Evolutionary conservation across 2,113 vertebrate species (phyloP).

Genomic region (Gadus macrocephalus): DNA sequence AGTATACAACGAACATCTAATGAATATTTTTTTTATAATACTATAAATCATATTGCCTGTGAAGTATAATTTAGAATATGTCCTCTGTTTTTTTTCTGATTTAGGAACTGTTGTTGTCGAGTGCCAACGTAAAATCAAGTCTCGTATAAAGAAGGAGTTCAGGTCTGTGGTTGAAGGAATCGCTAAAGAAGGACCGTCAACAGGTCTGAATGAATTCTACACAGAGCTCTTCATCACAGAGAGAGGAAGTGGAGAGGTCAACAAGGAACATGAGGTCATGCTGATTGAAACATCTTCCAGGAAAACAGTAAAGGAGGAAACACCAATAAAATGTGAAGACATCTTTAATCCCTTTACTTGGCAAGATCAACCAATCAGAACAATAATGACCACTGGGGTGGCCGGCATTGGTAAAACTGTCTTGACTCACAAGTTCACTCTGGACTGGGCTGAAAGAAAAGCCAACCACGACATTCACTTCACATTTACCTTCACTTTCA

Average conservation of each 20-base stretch:
- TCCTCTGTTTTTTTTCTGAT: too few species aligned
- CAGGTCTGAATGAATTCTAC: slow-evolving; percentile 2
- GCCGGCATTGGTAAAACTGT: too few species aligned
- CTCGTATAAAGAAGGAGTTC: not conserved
- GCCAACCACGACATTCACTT: too few species aligned
- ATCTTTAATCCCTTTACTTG: not conserved
- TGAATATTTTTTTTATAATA: too few species aligned
- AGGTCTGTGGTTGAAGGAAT: not conserved
- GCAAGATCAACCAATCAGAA: not conserved
- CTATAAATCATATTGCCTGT: too few species aligned
- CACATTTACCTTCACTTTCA: too few species aligned
- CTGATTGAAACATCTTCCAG: slow-evolving; percentile 11
- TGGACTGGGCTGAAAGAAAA: too few species aligned
- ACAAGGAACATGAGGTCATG: slow-evolving; percentile 15
- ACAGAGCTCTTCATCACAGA: slow-evolving; percentile 32
- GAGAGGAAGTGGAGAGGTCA: slow-evolving; percentile 1
- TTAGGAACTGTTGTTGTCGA: not conserved
- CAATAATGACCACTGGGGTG: too few species aligned
- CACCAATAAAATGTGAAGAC: not conserved
- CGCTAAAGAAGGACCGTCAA: not conserved
- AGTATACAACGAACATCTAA: too few species aligned
- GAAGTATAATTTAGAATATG: too few species aligned
- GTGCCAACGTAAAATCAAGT: not conserved
- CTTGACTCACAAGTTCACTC: too few species aligned
- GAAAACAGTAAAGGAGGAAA: slow-evolving; percentile 6